phyloP scores from a whole-genome alignment of 2,888 invertebrate genomes.

The Rhagonycha fulva region DNA sequence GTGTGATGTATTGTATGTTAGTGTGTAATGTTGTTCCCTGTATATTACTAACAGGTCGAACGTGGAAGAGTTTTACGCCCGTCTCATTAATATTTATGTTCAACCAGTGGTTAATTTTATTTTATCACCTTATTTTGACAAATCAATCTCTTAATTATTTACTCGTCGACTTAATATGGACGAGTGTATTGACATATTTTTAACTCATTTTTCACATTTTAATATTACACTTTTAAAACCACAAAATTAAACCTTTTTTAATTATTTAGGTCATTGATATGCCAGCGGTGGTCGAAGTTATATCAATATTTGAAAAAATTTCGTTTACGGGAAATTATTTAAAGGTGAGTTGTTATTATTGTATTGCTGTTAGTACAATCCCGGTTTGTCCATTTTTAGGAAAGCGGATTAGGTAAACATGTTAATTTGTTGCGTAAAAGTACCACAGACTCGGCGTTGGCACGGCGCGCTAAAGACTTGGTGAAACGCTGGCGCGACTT shows the following conservation, averaged over 20 bases:
- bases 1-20: not conserved
- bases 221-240: not conserved
- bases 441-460: conserved; percentile 81
- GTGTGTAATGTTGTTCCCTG: not conserved
- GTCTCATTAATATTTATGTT: not conserved
- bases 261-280: conserved; percentile 86
- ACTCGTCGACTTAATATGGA: not conserved
- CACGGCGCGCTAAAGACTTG: conserved; percentile 88
- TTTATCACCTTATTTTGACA: not conserved
- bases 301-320: conserved; percentile 89
- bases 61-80: not conserved
- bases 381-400: conserved; percentile 57
- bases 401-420: conserved; percentile 92
- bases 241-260: not conserved
- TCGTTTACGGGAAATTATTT: conserved; percentile 88
- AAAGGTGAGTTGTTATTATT: conserved; percentile 66
- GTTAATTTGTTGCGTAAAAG: conserved; percentile 90
- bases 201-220: not conserved
- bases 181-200: conserved; percentile 17
- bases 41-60: not conserved
- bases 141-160: not conserved
- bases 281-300: conserved; percentile 90
- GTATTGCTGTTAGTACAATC: not conserved
- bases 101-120: not conserved
- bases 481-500: conserved; percentile 92